Conservation (phyloP, 2,888 invertebrate species). For the Coelopa pilipes region DNA sequence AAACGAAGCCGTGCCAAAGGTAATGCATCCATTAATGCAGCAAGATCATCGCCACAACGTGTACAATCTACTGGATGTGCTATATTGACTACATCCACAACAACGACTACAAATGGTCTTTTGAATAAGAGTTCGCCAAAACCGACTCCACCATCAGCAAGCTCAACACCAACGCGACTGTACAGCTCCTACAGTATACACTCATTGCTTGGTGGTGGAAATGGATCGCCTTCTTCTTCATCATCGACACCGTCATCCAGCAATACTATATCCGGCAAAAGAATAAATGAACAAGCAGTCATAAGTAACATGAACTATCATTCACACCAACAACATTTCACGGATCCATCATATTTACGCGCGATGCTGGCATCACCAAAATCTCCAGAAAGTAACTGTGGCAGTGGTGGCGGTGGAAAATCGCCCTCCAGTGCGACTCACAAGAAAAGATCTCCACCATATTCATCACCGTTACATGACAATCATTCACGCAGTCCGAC, state of each 20-base stretch:
- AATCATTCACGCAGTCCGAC: slow-evolving; percentile 51
- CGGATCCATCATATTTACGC: slow-evolving; percentile 57
- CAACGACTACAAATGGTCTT: neutral
- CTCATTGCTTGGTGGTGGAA: slow-evolving; percentile 75
- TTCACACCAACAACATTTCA: slow-evolving; percentile 54
- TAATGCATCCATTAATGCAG: slow-evolving; percentile 26
- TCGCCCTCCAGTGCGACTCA: slow-evolving; percentile 46
- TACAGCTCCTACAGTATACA: slow-evolving; percentile 87
- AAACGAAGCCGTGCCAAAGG: slow-evolving; percentile 71
- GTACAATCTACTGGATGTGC: slow-evolving; percentile 30
- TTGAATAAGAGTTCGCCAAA: slow-evolving; percentile 27
- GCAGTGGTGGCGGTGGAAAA: slow-evolving; percentile 48
- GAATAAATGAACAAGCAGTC: slow-evolving; percentile 53
- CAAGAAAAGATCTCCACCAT: slow-evolving; percentile 64
- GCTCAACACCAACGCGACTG: slow-evolving; percentile 61
- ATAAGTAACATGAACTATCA: slow-evolving; percentile 52
- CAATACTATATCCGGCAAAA: slow-evolving; percentile 43
- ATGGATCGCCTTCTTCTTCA: slow-evolving; percentile 44
- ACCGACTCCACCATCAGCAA: slow-evolving; percentile 5
- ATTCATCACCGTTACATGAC: slow-evolving; percentile 56
- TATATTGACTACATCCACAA: slow-evolving; percentile 31
- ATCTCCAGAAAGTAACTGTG: slow-evolving; percentile 61
- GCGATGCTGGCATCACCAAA: slow-evolving; percentile 66
- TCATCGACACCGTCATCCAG: slow-evolving; percentile 21
- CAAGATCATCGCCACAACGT: slow-evolving; percentile 31